Base-by-base conservation (phyloP, 2,113 vertebrate species). In the Prinia subflava region DNA sequence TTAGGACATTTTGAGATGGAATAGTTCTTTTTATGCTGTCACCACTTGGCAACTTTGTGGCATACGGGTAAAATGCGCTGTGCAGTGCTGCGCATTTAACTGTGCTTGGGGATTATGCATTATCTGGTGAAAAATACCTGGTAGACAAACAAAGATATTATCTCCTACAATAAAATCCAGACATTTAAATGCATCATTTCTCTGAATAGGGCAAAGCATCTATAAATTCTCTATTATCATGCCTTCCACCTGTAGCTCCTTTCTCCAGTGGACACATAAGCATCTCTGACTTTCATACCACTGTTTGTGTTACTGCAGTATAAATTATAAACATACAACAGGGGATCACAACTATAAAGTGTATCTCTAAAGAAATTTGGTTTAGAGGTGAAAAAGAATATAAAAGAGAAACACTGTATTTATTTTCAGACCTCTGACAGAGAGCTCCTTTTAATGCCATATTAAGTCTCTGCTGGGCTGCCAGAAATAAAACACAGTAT, bases 401-500 rank as follows among this genome's bases (percentile, higher is more conserved):
- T 53, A 83, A 75, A 91, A 88, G 12, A 86, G 60, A 64, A 92
- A 86, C 8, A 31, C 15, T 78, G 6, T 59, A 91, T 92, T 85
- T 93, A 69, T 77, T 95, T 93, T 75, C 91, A 95, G 83, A 87
- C n/a, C 49, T 81, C 76, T 86, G 63, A 78, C 15, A 63, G 83
- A 87, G 92, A 93, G 65, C 12, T 87, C n/a, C 79, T 93, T 93
- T 90, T 90, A 95, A 82, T 77, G 93, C 18, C 49, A 60, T 44
- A 78, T 90, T 88, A 96, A 90, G 44, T 71, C 78, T 92, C 79
- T 75, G 49, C 56, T 83, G 86, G 60, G 37, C 52, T 93, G 64
- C 69, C 53, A 87, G 94, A 87, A 95, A 95, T 93, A 89, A 81
- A 95, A 55, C 92, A 90, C 82, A 67, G 79, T 88, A 53, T 81